Evolutionary conservation across 2,797 vertebrate species (phyloP).

Genomic region (Phrynocephalus forsythii): DNA sequence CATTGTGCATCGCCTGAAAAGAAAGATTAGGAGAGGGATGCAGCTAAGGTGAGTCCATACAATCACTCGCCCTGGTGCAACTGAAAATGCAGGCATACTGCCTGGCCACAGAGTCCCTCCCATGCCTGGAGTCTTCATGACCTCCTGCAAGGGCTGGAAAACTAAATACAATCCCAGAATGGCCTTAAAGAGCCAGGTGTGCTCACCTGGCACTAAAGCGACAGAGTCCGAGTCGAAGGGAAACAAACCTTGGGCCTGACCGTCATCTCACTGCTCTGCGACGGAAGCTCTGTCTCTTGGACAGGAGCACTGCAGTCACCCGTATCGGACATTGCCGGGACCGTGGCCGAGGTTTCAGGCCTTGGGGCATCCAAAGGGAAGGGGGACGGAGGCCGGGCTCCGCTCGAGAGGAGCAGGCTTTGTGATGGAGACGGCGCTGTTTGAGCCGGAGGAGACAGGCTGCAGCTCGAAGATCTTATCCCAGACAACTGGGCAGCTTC

Average conservation of each 20-base stretch:
- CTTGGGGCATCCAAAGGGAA: rapidly evolving
- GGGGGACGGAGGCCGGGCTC: rapidly evolving
- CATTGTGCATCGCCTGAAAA: background rate
- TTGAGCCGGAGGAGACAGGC: background rate
- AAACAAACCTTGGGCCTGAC: background rate
- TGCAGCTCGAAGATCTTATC: rapidly evolving
- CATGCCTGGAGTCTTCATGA: too few species aligned
- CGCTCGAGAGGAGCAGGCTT: rapidly evolving
- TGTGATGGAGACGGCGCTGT: background rate
- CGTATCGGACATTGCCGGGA: background rate
- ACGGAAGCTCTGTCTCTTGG: background rate
- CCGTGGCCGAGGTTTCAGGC: rapidly evolving
- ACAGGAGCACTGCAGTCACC: background rate
- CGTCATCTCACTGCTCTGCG: background rate
- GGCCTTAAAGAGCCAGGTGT: background rate
- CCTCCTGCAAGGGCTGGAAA: background rate
- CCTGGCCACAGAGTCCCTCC: too few species aligned
- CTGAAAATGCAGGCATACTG: too few species aligned
- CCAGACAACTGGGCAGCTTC: rapidly evolving
- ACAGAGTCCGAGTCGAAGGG: too few species aligned
- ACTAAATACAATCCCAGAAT: background rate
- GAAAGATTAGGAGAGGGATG: background rate
- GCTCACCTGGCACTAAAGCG: background rate
- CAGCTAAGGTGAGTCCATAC: background rate
- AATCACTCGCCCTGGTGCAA: background rate